Percentiles rank a stretch among this genome's conserved stretches.
These are phyloP conservation scores for Orthosia cruda DNA, from an alignment of 2,888 invertebrate genomes.

Conservation along the genomic window DNA sequence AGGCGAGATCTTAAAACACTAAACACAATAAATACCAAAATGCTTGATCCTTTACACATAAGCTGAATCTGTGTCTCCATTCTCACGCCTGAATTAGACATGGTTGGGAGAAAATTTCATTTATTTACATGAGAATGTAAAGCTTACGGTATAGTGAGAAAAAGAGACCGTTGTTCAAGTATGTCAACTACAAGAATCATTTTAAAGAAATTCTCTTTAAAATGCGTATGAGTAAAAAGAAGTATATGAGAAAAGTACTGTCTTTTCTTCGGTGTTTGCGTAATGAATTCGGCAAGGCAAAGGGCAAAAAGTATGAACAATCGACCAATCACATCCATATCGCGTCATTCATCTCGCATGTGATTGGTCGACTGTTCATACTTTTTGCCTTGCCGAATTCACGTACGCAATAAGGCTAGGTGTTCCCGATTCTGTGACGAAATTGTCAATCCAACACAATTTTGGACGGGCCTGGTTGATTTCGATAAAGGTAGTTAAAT, in stretches of 20 bases:
- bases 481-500: neutral
- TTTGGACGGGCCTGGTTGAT: neutral
- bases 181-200: constrained; percentile 6
- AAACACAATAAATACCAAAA: neutral
- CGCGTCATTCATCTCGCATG: too few relatives aligned
- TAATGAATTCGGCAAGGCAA: too few relatives aligned
- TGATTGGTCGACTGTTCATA: too few relatives aligned
- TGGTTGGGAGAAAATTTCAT: constrained; percentile 33
- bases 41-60: neutral
- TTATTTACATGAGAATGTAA: constrained; percentile 43
- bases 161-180: constrained; percentile 14
- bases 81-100: constrained; percentile 24
- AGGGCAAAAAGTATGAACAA: too few relatives aligned
- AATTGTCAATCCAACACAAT: neutral
- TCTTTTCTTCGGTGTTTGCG: too few relatives aligned
- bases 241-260: too few relatives aligned
- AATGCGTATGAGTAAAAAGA: too few relatives aligned
- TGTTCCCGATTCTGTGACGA: neutral
- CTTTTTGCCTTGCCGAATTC: too few relatives aligned
- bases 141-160: constrained; percentile 18
- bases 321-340: too few relatives aligned
- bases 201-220: neutral
- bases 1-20: neutral
- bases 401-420: too few relatives aligned
- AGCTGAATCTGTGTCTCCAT: constrained; percentile 9